A percentile compares a stretch with the other conserved stretches of the same genome.
Conservation (phyloP, 1,140 invertebrate species). For the Meteorus sp. region DNA sequence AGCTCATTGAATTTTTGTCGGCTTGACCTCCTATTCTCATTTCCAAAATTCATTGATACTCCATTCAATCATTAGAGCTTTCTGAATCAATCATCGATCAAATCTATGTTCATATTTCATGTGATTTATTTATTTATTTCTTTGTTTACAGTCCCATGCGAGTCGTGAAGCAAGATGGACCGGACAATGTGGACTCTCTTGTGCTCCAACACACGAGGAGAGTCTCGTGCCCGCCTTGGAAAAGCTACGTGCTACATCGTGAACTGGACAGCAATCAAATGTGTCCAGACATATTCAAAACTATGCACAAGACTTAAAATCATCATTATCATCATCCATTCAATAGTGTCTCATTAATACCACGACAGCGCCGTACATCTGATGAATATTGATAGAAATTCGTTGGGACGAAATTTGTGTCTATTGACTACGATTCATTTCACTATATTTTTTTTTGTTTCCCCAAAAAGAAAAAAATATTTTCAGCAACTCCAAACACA, state of each 20-base stretch:
- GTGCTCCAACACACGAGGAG: constrained; percentile 51
- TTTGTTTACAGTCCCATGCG: constrained; percentile 69
- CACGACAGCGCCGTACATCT: neutral
- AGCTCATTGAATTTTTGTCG: neutral
- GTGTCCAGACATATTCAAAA: too few species aligned
- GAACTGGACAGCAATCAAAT: neutral
- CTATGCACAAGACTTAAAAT: constrained; percentile 10
- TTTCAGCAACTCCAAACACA: too few species aligned
- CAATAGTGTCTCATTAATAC: neutral
- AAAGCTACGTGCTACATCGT: constrained; percentile 50
- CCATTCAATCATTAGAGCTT: neutral
- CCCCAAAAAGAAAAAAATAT: too few species aligned
- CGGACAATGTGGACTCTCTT: constrained; percentile 65
- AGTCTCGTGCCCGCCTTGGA: constrained; percentile 51
- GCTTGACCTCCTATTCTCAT: constrained; percentile 13
- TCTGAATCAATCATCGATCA: neutral
- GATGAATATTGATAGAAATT: neutral
- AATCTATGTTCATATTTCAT: neutral
- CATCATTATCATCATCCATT: constrained; percentile 1
- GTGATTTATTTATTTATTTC: neutral
- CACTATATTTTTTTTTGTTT: too few species aligned
- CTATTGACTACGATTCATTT: too few species aligned
- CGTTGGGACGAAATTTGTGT: neutral
- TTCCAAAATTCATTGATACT: neutral
- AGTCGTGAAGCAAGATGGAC: constrained; percentile 75